Conservation (phyloP, 1,140 invertebrate genomes). For the Holcopasites calliopsidis region DNA sequence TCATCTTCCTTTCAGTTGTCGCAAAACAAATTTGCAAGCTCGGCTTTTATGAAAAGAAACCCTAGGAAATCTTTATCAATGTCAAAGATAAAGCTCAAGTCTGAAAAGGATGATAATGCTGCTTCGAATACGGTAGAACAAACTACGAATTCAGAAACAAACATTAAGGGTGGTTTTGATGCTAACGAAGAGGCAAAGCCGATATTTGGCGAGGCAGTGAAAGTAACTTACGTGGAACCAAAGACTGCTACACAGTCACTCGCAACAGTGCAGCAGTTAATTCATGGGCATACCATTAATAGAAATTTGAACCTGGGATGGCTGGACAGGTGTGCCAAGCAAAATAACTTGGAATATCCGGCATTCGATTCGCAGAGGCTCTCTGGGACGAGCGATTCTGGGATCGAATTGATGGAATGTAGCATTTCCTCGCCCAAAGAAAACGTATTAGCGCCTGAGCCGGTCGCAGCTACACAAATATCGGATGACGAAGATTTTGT, state of each 20-base stretch:
- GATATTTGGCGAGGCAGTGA: conserved; percentile 62
- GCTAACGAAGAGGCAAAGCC: conserved; percentile 31
- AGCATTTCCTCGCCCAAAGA: conserved; percentile 52
- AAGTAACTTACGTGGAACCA: conserved; percentile 61
- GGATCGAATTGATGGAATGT: conserved; percentile 66
- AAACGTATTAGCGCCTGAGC: background rate
- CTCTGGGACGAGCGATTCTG: conserved; percentile 68
- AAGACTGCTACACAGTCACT: conserved; percentile 65
- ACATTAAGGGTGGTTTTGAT: conserved; percentile 14
- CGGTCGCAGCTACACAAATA: conserved; percentile 2
- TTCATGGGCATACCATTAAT: conserved; percentile 49
- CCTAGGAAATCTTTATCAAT: conserved; percentile 85
- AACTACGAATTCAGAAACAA: background rate
- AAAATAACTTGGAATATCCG: conserved; percentile 47
- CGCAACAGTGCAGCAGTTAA: conserved; percentile 75
- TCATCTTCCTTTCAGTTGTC: conserved; percentile 80
- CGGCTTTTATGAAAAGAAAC: conserved; percentile 86
- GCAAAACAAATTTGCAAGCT: conserved; percentile 85
- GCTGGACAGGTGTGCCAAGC: conserved; percentile 78
- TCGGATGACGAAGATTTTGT: conserved; percentile 81
- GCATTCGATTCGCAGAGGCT: conserved; percentile 46
- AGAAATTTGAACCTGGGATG: conserved; percentile 80
- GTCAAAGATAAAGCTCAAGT: conserved; percentile 63
- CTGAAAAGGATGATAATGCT: conserved; percentile 18
- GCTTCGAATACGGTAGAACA: background rate